These are phyloP conservation scores for Odontomachus brunneus DNA, from an alignment of 1,140 invertebrate species.

Conservation along the genomic window DNA sequence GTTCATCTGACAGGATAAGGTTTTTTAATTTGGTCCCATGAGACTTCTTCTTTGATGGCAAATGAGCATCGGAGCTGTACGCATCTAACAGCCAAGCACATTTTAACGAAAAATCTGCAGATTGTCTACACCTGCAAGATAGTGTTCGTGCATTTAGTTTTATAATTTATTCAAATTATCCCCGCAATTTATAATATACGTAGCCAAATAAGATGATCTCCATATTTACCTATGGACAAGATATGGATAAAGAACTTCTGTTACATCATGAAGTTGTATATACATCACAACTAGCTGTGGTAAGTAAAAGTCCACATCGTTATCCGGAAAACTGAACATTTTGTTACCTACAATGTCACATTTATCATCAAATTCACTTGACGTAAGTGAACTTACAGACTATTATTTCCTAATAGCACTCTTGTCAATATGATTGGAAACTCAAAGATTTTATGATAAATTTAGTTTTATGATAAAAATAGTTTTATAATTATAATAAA, in stretches of 20 bases:
- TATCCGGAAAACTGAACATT: conserved; percentile 96
- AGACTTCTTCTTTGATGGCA: conserved; percentile 92
- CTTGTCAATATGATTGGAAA: background rate
- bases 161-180: background rate
- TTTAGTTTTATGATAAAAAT: background rate
- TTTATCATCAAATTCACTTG: background rate
- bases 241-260: conserved; percentile 97
- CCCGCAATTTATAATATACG: background rate
- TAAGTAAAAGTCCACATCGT: conserved; percentile 98
- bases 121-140: conserved; percentile 93
- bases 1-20: conserved; percentile 94
- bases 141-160: conserved; percentile 29
- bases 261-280: conserved; percentile 98
- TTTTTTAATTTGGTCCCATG: conserved; percentile 95
- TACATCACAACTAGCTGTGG: conserved; percentile 99
- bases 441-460: background rate
- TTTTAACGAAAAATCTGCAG: conserved; percentile 97
- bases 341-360: conserved; percentile 90
- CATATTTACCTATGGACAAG: conserved; percentile 92
- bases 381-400: background rate
- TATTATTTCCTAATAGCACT: background rate
- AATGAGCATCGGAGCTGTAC: conserved; percentile 92
- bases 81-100: conserved; percentile 98
- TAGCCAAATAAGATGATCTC: background rate
- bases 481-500: too few species aligned